Evolutionary conservation across 2,797 vertebrate species (phyloP).

Genomic region (Gymnocypris eckloni): DNA sequence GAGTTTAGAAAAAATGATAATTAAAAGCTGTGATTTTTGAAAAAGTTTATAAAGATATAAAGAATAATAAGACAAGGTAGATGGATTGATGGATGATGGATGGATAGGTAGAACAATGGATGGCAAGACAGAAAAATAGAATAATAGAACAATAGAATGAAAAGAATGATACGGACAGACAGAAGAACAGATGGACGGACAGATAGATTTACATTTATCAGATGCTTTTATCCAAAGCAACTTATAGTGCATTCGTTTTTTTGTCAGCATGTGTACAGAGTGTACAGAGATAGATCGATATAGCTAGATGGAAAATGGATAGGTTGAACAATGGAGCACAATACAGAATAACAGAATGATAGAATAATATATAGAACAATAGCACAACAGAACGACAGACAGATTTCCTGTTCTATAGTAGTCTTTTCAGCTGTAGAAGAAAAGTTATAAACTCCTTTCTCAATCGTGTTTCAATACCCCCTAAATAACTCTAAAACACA

Average conservation of each 20-base stretch:
- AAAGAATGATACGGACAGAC: background rate
- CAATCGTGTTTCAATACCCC: background rate
- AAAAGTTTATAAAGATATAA: no score
- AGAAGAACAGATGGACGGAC: background rate
- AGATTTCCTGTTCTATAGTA: background rate
- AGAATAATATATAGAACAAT: no score
- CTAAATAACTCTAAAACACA: conserved; percentile 17
- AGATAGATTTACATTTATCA: no score
- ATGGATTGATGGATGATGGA: background rate
- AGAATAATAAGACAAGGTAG: background rate
- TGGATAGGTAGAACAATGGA: no score
- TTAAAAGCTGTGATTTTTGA: background rate
- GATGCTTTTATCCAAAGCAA: no score
- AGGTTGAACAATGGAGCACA: no score
- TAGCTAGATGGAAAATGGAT: no score
- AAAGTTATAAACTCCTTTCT: background rate
- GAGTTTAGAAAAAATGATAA: background rate
- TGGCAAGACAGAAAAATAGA: background rate
- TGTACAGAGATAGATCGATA: no score
- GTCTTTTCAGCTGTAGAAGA: background rate
- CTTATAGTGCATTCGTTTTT: no score
- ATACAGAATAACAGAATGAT: no score
- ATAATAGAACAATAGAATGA: background rate
- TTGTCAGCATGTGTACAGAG: no score
- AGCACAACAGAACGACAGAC: no score